Conservation (phyloP, 2,888 invertebrate genomes). For the Erebia ligea region DNA sequence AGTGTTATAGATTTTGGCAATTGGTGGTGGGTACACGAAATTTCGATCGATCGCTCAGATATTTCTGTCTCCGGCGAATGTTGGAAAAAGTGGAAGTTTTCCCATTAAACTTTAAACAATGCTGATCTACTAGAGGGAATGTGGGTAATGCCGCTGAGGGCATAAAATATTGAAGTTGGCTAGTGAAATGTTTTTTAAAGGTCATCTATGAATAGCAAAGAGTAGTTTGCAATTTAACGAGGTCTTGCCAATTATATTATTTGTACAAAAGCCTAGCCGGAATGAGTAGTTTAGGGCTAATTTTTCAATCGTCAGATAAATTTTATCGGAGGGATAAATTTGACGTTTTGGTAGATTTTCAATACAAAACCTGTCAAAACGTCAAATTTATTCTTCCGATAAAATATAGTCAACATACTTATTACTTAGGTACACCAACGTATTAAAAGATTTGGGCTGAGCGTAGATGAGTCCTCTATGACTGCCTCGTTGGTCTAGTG, state of each 20-base stretch:
- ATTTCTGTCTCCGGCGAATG: slow-evolving; percentile 45
- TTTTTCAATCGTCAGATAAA: too few species aligned
- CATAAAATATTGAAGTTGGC: slow-evolving; percentile 15
- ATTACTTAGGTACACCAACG: too few species aligned
- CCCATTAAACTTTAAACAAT: slow-evolving; percentile 39
- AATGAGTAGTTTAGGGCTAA: background rate
- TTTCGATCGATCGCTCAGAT: slow-evolving; percentile 66
- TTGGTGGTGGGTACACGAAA: slow-evolving; percentile 50
- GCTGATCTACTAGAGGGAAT: slow-evolving; percentile 28
- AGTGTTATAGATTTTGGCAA: slow-evolving; percentile 2
- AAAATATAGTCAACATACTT: too few species aligned
- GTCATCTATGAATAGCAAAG: slow-evolving; percentile 8
- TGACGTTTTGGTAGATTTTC: too few species aligned
- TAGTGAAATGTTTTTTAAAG: slow-evolving; percentile 12
- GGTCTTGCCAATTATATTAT: background rate
- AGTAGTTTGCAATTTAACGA: background rate
- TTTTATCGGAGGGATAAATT: too few species aligned
- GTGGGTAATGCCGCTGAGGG: background rate
- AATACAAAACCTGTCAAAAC: too few species aligned
- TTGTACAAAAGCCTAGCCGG: background rate
- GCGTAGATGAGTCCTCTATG: too few species aligned
- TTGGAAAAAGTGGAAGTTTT: slow-evolving; percentile 48
- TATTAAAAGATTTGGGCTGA: too few species aligned
- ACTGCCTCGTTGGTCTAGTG: too few species aligned
- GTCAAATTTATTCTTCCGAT: too few species aligned